These are phyloP conservation scores for Rhincodon typus DNA, from an alignment of 2,797 vertebrate species.

Conservation along the genomic window DNA sequence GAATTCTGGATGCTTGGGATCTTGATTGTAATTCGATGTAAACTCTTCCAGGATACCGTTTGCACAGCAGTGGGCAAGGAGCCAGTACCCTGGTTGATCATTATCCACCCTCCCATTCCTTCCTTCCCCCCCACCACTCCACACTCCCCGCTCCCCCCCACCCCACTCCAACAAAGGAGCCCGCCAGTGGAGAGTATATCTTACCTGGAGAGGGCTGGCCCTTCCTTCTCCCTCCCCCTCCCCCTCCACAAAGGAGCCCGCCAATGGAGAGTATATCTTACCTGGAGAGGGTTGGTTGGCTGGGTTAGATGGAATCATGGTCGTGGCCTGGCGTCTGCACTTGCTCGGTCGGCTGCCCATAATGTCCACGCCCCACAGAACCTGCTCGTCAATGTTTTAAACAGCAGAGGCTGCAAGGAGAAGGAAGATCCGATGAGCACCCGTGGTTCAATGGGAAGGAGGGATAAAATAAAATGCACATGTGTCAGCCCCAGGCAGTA, in stretches of 20 bases:
- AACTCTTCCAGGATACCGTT: neutral
- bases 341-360: constrained; percentile 31
- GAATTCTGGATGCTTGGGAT: no score
- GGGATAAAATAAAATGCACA: neutral
- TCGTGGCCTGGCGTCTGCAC: no score
- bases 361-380: neutral
- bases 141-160: neutral
- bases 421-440: neutral
- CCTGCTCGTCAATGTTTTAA: neutral
- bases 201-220: neutral
- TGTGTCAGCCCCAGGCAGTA: neutral
- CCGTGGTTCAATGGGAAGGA: neutral
- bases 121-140: neutral
- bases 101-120: no score
- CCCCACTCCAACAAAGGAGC: no score
- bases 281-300: neutral
- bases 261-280: neutral
- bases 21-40: neutral
- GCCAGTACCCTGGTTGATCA: neutral
- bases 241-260: neutral
- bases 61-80: neutral
- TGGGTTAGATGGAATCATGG: neutral
- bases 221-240: neutral
- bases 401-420: neutral
- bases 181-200: neutral